Evolutionary conservation across 2,888 invertebrate species (phyloP), one percentile per base, ranked within the genome.

Genomic region (Xanthorhoe designata): DNA sequence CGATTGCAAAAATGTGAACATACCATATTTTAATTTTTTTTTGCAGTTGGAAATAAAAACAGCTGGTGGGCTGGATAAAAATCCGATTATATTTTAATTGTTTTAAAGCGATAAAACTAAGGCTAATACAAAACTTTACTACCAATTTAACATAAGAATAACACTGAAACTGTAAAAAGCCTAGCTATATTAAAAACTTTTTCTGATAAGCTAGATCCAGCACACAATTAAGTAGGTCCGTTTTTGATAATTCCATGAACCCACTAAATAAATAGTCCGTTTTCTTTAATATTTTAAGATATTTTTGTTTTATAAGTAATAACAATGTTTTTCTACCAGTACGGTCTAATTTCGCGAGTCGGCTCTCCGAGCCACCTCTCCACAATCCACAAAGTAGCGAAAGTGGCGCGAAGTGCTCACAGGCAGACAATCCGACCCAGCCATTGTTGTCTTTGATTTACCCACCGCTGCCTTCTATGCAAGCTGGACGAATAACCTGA

Each of bases 361-460:
- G 79, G 77, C 82, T 83, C 82, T 83, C 78, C 75, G 72, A 68
- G 73, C 72, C 75, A 72, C 77, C 82, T 81, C 88, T 85, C 80
- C 81, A 84, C 88, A 86, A 88, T 86, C 86, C 87, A 84, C 87
- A 85, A 87, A 89, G 88, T 88, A 89, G 88, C 85, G 86, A 90
- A 90, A 91, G 90, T 90, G 90, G 85, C 84, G 86, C 84, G 85
- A 89, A 91, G 87, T 89, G 90, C 86, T 84, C 83, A 81, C 82
- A 78, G 81, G 79, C 84, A 86, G 86, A 89, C 91, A 89, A 90
- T 89, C 86, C 86, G 79, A 77, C 76, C 76, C 79, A 77, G 70
- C 86, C 79, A 89, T 91, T 90, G 90, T 91, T 88, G 85, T 87
- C 85, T 89, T 88, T 90, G 88, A 90, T 89, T 90, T 86, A 86